These are phyloP conservation scores for Littorina saxatilis DNA, from an alignment of 1,140 invertebrate genomes.

Conservation along the genomic window DNA sequence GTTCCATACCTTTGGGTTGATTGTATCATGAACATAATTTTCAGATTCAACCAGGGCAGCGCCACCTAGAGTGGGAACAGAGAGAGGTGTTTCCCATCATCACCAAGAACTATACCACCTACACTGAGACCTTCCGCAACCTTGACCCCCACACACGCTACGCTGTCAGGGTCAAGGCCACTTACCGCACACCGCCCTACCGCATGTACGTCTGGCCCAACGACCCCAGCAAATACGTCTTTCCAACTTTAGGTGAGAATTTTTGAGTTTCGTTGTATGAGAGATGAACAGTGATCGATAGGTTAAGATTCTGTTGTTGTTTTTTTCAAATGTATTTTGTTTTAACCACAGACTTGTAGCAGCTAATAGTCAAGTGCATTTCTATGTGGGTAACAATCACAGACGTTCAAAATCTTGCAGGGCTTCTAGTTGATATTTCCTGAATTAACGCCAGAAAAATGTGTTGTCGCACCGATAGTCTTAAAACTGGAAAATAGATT, in stretches of 20 bases:
- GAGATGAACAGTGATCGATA: not conserved
- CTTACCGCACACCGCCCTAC: conserved; percentile 79
- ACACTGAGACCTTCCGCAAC: conserved; percentile 63
- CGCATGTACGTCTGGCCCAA: conserved; percentile 47
- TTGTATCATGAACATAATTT: conserved; percentile 13
- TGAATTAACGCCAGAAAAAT: too few relatives aligned
- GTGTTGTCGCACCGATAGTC: too few relatives aligned
- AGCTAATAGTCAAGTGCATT: too few relatives aligned
- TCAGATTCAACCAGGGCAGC: conserved; percentile 32
- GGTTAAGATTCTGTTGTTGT: too few relatives aligned
- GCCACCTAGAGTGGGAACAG: conserved; percentile 20
- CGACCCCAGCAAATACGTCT: conserved; percentile 79
- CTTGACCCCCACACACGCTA: conserved; percentile 85
- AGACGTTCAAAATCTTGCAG: too few relatives aligned
- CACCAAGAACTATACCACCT: conserved; percentile 48
- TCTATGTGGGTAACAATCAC: too few relatives aligned
- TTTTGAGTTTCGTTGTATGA: not conserved
- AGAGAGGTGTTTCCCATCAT: conserved; percentile 13
- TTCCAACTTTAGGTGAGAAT: conserved; percentile 83
- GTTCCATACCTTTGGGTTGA: too few relatives aligned
- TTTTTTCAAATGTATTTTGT: too few relatives aligned
- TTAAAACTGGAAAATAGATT: too few relatives aligned
- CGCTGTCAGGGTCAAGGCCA: conserved; percentile 83
- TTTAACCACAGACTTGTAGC: too few relatives aligned
- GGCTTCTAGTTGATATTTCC: too few relatives aligned